Base-by-base conservation (phyloP, 1,140 invertebrate genomes). In the Acromyrmex charruanus region DNA sequence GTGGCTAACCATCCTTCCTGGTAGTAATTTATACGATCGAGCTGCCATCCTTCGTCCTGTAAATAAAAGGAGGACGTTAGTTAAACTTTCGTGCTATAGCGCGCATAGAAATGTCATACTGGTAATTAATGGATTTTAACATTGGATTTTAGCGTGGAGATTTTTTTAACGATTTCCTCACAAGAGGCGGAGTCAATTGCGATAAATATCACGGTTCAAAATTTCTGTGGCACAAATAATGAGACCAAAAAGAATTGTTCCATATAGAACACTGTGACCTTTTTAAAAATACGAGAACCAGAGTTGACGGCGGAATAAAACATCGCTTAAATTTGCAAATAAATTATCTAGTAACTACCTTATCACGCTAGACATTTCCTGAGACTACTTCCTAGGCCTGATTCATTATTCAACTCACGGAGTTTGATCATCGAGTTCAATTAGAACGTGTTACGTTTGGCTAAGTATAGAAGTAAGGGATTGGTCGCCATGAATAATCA, bases 1-100 rank as follows among this genome's bases (percentile, higher is more conserved):
- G 98, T 99, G 68, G 99, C 98, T 92, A 99, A 95, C 99, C 99
- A 99, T n/a, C 99, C 99, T 95, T 99, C 99, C 96, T 99, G 98
- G 94, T 99, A 99, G 94, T 99, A 99, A 96, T 99, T 99, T 90
- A 98, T 98, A 87, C 98, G 97, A 95, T 99, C 99, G 88, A 99
- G 95, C 95, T 99, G 99, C 98, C 98, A 98, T 91, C 97, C 98
- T 94, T 98, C 98, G 94, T 98, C 98, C 98, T 98, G 35, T 95
- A 95, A 87, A 87, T 63, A 68, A 86, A 14, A 90, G 28, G 25
- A 55, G 28, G 72, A 31, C 25, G 12, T 25, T 44, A 21, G 39
- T 90, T 87, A 87, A 35, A 65, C 31, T 21, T 53, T 35, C 39
- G 16, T 31, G 25, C 18, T 28, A 10, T 55, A 18, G 3, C 16